Percentiles rank a stretch among this genome's conserved stretches.
These are phyloP conservation scores for Popillia japonica DNA, from an alignment of 1,140 invertebrate species.

Conservation along the genomic window DNA sequence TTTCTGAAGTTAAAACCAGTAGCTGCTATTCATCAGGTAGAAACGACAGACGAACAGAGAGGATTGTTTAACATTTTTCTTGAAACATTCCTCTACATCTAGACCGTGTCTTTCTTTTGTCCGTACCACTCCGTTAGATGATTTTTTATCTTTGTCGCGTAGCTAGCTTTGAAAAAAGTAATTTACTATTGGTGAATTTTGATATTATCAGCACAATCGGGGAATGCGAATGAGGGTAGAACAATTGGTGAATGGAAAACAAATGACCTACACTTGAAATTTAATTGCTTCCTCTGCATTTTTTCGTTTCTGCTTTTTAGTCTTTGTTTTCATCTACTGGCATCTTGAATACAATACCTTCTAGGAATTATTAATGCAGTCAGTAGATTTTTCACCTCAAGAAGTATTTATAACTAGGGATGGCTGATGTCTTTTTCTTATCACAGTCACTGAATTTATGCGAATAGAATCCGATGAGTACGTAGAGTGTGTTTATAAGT, in stretches of 20 bases:
- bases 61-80: conserved; percentile 38
- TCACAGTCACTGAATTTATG: too few species aligned
- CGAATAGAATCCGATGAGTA: too few species aligned
- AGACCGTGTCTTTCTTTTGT: background rate
- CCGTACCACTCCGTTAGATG: background rate
- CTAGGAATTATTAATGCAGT: background rate
- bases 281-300: conserved; percentile 24
- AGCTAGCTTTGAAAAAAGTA: background rate
- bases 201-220: conserved; percentile 26
- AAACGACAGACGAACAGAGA: background rate
- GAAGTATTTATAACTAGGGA: too few species aligned
- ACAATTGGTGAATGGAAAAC: conserved; percentile 21
- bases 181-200: conserved; percentile 26
- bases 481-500: too few species aligned
- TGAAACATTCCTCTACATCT: background rate
- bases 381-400: too few species aligned
- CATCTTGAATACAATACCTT: background rate
- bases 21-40: conserved; percentile 34
- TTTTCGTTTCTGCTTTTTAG: background rate
- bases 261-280: conserved; percentile 36
- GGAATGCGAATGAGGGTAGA: conserved; percentile 21
- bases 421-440: too few species aligned
- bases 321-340: background rate
- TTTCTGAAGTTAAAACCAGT: conserved; percentile 37
- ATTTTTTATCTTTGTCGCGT: background rate